Evolutionary conservation across 2,888 invertebrate species (phyloP), one percentile per base, ranked within the genome.

Genomic region (Nomada goodeniana): DNA sequence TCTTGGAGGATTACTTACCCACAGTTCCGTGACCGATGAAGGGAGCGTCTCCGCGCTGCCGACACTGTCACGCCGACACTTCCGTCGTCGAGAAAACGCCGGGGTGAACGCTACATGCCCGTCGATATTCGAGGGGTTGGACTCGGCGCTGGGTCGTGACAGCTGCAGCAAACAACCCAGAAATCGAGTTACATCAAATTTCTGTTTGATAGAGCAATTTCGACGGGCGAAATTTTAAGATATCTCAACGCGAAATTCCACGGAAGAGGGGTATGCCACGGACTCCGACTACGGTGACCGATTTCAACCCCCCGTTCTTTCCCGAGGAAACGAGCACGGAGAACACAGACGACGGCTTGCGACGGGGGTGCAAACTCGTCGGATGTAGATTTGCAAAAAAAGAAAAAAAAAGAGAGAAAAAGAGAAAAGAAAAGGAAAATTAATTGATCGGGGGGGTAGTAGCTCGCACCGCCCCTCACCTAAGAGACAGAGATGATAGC

Each of bases 401-500:
- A 67, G 29, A 68, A 50, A 74, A 78, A 73, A 67, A 67, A 50
- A 71, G 75, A 70, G 55, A 78, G 36, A 57, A 71, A 65, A 71
- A 23, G 23, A 23, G n/a, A n/a, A n/a, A n/a, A 23, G 36, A n/a
- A 15, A 47, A 55, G 23, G 26, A 23, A 26, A 20, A 61, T 26
- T 13, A 20, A 42, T 42, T 20, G 36, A 36, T 7, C 3, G 9
- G 67, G 80, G 59, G 68, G 78, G 73, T 79, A 68, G 71, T 74
- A 55, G 60, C 67, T 69, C 71, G 75, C 80, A 69, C 72, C 78
- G 29, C 76, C 80, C 76, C 71, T 77, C 63, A 67, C 67, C 72
- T 82, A 71, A 82, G 78, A 82, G 85, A 86, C 77, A 81, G 84
- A 82, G 84, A 85, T 69, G 71, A 61, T 69, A 75, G 76, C 83